Base-by-base conservation (phyloP, 2,888 invertebrate genomes). In the Drosophila nigricruria region DNA sequence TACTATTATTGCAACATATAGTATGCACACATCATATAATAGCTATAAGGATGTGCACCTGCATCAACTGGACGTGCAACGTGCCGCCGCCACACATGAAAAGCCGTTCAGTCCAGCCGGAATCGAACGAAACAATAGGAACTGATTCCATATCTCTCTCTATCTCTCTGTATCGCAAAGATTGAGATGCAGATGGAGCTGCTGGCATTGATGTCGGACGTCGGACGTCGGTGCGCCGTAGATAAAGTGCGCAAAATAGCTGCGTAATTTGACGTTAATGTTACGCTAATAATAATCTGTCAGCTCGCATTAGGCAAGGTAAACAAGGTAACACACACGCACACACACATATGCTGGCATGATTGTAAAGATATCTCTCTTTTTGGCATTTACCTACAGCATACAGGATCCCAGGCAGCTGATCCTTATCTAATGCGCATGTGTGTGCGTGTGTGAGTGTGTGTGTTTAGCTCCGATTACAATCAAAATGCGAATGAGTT, bases 241-340 rank as follows among this genome's bases (percentile, higher is more conserved):
- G 84, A 87, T 85, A 89, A 89, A 89, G 85, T 87, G 88, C 88
- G 85, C 75, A 84, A 87, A 85, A 87, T 80, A 79, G 77, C 82
- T 81, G 79, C 79, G 82, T 91, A 91, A 91, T 91, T 90, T 90
- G 85, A 88, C 89, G 89, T 90, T 91, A 91, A 91, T 91, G 91
- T 87, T 88, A 88, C 90, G 90, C 90, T 89, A 89, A 90, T 90
- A 90, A 91, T 90, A 90, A 91, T 88, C 89, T 89, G 85, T 91
- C 91, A 90, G 89, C 83, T 82, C 79, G 77, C 81, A 89, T 89
- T 89, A 83, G 79, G 38, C 64, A 64, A 36, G 47, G 36, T 47
- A 58, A 57, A 57, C 42, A 52, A 49, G 47, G 47, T 30, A 18
- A 67, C 53, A 61, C 49, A 54, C 66, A 57, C 45, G 58, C 77